Conservation (phyloP, 2,797 vertebrate species). For the Sparus aurata region DNA sequence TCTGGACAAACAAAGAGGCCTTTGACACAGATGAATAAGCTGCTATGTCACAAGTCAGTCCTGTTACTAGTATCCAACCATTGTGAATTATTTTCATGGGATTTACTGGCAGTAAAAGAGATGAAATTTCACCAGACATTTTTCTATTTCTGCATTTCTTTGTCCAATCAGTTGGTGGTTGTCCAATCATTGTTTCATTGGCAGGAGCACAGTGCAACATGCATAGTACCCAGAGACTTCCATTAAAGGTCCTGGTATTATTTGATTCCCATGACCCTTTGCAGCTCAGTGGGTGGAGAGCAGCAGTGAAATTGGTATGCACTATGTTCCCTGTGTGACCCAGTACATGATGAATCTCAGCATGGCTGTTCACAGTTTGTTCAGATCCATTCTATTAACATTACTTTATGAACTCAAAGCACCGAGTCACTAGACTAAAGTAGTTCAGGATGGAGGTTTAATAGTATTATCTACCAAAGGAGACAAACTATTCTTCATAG, state of each 20-base stretch:
- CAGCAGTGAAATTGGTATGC: too few species aligned
- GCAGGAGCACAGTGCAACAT: not conserved
- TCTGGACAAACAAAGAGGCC: not conserved
- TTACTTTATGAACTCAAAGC: not conserved
- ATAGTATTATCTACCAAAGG: not conserved
- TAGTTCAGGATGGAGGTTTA: not conserved
- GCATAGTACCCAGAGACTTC: not conserved
- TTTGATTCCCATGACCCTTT: slow-evolving; percentile 2
- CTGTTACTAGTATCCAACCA: not conserved
- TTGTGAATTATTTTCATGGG: not conserved
- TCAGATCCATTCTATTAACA: not conserved
- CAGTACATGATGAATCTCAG: not conserved
- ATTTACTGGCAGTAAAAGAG: not conserved
- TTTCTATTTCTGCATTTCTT: not conserved
- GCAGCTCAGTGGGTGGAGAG: not conserved
- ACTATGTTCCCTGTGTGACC: not conserved
- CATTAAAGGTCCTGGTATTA: not conserved
- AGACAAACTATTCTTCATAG: not conserved
- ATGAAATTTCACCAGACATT: not conserved
- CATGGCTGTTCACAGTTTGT: not conserved
- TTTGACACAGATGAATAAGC: not conserved
- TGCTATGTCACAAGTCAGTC: not conserved
- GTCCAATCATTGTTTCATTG: not conserved
- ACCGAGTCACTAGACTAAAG: not conserved
- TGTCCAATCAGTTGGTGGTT: not conserved